A percentile compares a stretch with the other conserved stretches of the same genome.
Conservation (phyloP, 2,888 invertebrate species). For the Scelioninae gen. 2 region DNA sequence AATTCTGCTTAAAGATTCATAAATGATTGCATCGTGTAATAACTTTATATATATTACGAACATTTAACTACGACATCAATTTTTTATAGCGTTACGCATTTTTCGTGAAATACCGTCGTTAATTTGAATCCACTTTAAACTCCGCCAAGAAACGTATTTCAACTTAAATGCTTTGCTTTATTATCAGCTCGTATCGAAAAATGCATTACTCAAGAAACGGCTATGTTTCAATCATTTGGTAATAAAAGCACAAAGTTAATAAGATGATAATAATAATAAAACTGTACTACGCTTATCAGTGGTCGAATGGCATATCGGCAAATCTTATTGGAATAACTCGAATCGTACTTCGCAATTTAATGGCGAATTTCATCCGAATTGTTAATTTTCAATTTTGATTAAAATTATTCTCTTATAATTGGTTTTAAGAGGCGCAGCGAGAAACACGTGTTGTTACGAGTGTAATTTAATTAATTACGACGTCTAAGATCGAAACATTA, state of each 20-base stretch:
- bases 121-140: conserved; percentile 51
- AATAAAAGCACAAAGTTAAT: conserved; percentile 28
- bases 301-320: conserved; percentile 6
- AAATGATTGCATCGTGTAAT: conserved; percentile 45
- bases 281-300: conserved; percentile 7
- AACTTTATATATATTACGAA: conserved; percentile 32
- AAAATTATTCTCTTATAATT: conserved; percentile 23
- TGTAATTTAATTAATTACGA: conserved; percentile 54
- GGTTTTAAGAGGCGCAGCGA: conserved; percentile 48
- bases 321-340: conserved; percentile 6
- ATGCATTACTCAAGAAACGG: conserved; percentile 46
- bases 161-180: conserved; percentile 44
- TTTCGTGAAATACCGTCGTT: conserved; percentile 43
- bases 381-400: conserved; percentile 5
- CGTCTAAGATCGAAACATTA: conserved; percentile 62
- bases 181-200: conserved; percentile 41
- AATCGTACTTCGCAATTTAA: conserved; percentile 8
- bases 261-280: conserved; percentile 38
- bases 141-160: conserved; percentile 26
- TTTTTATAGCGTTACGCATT: conserved; percentile 44
- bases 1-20: conserved; percentile 41
- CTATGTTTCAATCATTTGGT: conserved; percentile 42
- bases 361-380: conserved; percentile 4
- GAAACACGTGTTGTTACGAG: conserved; percentile 35
- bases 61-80: conserved; percentile 45